Conservation (phyloP, 2,113 vertebrate genomes). For the Balaeniceps rex region DNA sequence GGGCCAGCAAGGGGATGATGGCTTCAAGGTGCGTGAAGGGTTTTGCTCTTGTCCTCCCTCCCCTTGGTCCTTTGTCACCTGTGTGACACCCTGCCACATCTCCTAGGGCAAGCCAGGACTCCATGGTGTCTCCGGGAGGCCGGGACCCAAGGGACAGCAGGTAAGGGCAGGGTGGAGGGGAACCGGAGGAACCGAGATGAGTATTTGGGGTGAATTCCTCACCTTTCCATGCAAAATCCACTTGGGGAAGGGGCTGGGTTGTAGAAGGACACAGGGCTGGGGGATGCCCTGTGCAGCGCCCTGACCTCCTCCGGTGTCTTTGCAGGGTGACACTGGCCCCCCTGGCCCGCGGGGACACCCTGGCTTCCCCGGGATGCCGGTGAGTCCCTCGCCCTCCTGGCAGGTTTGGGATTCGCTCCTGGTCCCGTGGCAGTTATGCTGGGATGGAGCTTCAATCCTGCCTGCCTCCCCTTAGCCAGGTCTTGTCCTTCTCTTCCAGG, state of each 20-base stretch:
- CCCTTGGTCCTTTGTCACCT: background rate
- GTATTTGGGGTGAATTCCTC: background rate
- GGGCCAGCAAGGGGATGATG: slow-evolving; percentile 76
- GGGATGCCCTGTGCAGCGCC: background rate
- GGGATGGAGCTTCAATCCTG: background rate
- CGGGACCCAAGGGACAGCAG: slow-evolving; percentile 79
- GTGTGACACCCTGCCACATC: background rate
- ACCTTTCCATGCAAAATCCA: background rate
- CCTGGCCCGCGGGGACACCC: slow-evolving; percentile 66
- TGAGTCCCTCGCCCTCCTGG: slow-evolving; percentile 15
- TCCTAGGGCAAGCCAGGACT: slow-evolving; percentile 77
- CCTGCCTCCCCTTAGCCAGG: background rate
- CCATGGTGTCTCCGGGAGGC: slow-evolving; percentile 67
- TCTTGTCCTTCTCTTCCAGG: slow-evolving; percentile 64
- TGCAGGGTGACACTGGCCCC: slow-evolving; percentile 77
- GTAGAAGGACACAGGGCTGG: background rate
- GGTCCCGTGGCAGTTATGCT: fast-evolving
- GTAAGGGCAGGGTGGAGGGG: slow-evolving; percentile 43
- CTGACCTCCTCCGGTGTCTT: background rate
- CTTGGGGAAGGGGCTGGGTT: background rate
- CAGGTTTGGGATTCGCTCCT: background rate
- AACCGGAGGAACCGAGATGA: fast-evolving
- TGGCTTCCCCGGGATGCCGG: slow-evolving; percentile 77
- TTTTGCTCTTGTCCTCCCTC: background rate
- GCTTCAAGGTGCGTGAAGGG: slow-evolving; percentile 72